Evolutionary conservation across 1,140 invertebrate species (phyloP).

Genomic region (Rhopalosiphum maidis): DNA sequence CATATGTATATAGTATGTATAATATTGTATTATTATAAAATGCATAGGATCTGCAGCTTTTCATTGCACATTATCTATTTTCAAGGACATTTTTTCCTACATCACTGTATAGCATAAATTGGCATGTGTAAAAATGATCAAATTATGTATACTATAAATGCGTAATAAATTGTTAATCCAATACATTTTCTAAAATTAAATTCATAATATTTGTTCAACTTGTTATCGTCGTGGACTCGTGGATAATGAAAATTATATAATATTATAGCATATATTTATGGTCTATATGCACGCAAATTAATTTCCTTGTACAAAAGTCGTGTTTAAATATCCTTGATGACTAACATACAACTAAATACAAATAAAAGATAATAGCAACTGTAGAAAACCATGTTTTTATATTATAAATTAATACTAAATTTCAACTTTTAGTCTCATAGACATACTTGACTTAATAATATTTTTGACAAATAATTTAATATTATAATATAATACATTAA

Average conservation of each 20-base stretch:
- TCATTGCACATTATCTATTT: conserved; percentile 20
- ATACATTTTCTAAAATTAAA: not conserved
- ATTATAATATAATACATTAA: not conserved
- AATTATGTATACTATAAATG: not conserved
- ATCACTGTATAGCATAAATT: not conserved
- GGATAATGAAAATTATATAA: not conserved
- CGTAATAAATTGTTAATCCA: not conserved
- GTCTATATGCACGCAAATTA: not conserved
- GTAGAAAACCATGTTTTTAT: not conserved
- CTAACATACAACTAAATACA: not conserved
- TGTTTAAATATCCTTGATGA: conserved; percentile 37
- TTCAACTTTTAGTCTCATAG: not conserved
- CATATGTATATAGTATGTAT: not conserved
- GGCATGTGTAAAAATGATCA: not conserved
- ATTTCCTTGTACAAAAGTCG: conserved; percentile 21
- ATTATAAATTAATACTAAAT: not conserved
- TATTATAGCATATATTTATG: not conserved
- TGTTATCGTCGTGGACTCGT: not conserved
- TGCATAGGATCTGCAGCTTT: conserved; percentile 2
- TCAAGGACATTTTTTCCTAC: not conserved
- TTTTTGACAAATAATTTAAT: not conserved
- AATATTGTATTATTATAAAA: conserved; percentile 1
- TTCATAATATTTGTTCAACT: conserved; percentile 18
- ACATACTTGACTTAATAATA: not conserved
- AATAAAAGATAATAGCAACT: not conserved